Percentiles rank a stretch among this genome's conserved stretches.
Conservation (phyloP, 1,140 invertebrate species). For the Prorops nasuta region DNA sequence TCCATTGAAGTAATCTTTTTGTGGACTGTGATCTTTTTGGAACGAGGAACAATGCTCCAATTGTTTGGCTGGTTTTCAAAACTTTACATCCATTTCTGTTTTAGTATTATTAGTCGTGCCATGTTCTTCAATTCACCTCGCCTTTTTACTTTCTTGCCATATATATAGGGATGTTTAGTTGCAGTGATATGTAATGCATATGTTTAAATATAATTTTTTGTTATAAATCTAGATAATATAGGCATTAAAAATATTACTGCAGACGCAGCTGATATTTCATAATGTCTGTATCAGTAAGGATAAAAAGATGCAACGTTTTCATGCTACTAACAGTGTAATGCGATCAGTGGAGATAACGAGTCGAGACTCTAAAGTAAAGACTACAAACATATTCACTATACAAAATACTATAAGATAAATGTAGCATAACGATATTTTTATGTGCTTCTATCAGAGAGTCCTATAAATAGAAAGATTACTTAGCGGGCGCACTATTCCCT, state of each 20-base stretch:
- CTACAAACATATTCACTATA: not conserved
- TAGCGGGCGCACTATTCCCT: no score
- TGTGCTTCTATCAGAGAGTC: not conserved
- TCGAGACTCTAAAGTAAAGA: not conserved
- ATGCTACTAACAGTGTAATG: constrained; percentile 25
- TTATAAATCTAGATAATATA: no score
- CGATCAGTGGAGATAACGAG: not conserved
- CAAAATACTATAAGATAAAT: not conserved
- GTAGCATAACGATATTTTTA: constrained; percentile 1
- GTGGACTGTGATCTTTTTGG: constrained; percentile 29
- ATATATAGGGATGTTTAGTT: constrained; percentile 10
- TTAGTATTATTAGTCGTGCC: constrained; percentile 38
- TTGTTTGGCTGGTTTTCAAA: constrained; percentile 8
- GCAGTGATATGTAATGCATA: no score
- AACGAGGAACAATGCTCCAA: not conserved
- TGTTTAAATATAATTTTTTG: no score
- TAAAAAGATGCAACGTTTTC: constrained; percentile 13
- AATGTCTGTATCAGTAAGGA: constrained; percentile 11
- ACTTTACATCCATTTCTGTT: constrained; percentile 7
- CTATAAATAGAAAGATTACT: not conserved
- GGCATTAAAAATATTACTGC: not conserved
- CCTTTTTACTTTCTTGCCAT: constrained; percentile 32
- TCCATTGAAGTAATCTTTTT: constrained; percentile 18
- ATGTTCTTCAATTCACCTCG: constrained; percentile 25
- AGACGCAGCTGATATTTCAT: constrained; percentile 6